Conservation (phyloP, 2,797 vertebrate species). For the Steatocranus sp. region DNA sequence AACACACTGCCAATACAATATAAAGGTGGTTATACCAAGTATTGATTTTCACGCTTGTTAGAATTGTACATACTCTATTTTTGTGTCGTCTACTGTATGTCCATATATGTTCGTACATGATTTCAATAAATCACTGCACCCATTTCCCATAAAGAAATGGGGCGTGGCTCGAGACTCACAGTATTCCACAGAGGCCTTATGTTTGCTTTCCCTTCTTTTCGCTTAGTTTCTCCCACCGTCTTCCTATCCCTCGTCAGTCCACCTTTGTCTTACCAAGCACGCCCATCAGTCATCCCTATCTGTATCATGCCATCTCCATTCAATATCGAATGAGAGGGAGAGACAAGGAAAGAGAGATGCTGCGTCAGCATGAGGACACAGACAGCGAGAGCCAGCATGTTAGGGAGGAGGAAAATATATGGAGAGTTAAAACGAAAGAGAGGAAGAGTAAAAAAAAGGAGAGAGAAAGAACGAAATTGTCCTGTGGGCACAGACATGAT, state of each 20-base stretch:
- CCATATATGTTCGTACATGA: background rate
- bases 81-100: background rate
- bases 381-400: background rate
- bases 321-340: constrained; percentile 33
- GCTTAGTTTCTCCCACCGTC: background rate
- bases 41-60: background rate
- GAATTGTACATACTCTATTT: background rate
- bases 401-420: constrained; percentile 3
- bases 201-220: background rate
- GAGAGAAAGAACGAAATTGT: constrained; percentile 31
- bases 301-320: constrained; percentile 46
- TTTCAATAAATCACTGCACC: background rate
- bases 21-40: background rate
- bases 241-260: background rate
- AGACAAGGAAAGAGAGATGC: constrained; percentile 18
- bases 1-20: background rate
- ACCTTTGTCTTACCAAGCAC: constrained; percentile 1
- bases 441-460: background rate
- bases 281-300: constrained; percentile 51
- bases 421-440: constrained; percentile 7
- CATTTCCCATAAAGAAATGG: background rate
- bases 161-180: background rate
- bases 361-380: constrained; percentile 43
- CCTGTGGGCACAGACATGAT: constrained; percentile 54
- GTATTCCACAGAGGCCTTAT: background rate